phyloP scores from a whole-genome alignment of 1,140 invertebrate genomes.

The Plodia interpunctella region DNA sequence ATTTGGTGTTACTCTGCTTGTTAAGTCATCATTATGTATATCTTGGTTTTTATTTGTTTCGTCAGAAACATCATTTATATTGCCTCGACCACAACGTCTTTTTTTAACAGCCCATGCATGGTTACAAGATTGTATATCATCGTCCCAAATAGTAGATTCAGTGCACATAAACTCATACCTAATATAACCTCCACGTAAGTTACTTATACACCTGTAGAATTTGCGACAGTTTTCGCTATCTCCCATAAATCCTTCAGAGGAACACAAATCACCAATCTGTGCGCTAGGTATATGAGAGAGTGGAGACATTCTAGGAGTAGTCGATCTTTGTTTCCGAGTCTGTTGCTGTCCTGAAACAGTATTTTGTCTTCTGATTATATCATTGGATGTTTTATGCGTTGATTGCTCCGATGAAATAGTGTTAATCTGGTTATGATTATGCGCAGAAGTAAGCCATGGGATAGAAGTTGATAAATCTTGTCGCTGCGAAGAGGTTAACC shows the following conservation, averaged over 20 bases:
- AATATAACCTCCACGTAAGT: conserved; percentile 77
- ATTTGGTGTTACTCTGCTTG: conserved; percentile 26
- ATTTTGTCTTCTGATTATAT: too few relatives aligned
- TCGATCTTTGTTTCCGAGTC: conserved; percentile 13
- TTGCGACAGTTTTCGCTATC: conserved; percentile 84
- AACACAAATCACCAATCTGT: conserved; percentile 34
- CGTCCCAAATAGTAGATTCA: conserved; percentile 85
- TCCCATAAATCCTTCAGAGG: conserved; percentile 81
- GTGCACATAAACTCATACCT: conserved; percentile 84
- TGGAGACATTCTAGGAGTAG: conserved; percentile 9
- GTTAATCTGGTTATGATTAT: not conserved
- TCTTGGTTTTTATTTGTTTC: conserved; percentile 16
- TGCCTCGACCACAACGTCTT: conserved; percentile 40
- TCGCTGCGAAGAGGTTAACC: not conserved
- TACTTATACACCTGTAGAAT: conserved; percentile 87
- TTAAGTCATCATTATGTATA: conserved; percentile 31
- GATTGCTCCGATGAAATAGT: not conserved
- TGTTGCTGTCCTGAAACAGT: not conserved
- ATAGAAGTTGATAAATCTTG: conserved; percentile 7
- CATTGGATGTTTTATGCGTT: too few relatives aligned
- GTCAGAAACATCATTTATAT: conserved; percentile 5
- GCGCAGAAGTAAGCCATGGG: not conserved
- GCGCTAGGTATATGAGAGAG: conserved; percentile 9
- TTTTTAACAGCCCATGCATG: conserved; percentile 78
- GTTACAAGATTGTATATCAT: conserved; percentile 81